Evolutionary conservation across 2,888 invertebrate genomes (phyloP), one percentile per base, ranked within the genome.

Genomic region (Chalcis sispes): DNA sequence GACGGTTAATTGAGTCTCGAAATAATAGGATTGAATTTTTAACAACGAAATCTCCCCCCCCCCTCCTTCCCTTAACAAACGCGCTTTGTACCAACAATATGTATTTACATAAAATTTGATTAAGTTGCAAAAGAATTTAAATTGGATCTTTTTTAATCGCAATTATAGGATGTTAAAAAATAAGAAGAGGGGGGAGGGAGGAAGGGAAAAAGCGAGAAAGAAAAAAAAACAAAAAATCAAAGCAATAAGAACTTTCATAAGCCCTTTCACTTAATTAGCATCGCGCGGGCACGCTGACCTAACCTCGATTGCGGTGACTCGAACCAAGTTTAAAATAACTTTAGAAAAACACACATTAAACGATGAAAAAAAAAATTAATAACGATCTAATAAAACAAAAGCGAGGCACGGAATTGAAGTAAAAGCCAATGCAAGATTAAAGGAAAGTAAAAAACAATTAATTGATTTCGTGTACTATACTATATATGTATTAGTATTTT

Each of bases 101-200:
- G 54, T 65, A 71, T 66, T 48, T 62, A 67, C 59, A 62, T 62
- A 48, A 74, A 67, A 71, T 62, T 74, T 62, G 56, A 73, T 77
- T 73, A 69, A 70, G 65, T 36, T 18, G 15, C 27, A 20, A 62
- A 64, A 65, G 70, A 77, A 73, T 77, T 72, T 64, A 70, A 73
- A 72, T 77, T 77, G 69, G 58, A 59, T 76, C 48, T 54, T 54
- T 72, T 72, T 72, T 72, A 62, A 76, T 72, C 20, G 48, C 42
- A 61, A 71, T 69, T 75, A 56, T 67, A 74, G 61, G 48, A 46
- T 59, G 29, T 62, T 56, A 29, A 23, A 40, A 69, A 29, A 32
- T n/a, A n/a, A n/a, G n/a, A n/a, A n/a, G n/a, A n/a, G n/a, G n/a
- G n/a, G n/a, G n/a, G n/a, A n/a, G n/a, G n/a, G n/a, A n/a, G n/a